A percentile compares a stretch with the other conserved stretches of the same genome.
phyloP scores from a whole-genome alignment of 2,113 vertebrate species.

The Gavia stellata region DNA sequence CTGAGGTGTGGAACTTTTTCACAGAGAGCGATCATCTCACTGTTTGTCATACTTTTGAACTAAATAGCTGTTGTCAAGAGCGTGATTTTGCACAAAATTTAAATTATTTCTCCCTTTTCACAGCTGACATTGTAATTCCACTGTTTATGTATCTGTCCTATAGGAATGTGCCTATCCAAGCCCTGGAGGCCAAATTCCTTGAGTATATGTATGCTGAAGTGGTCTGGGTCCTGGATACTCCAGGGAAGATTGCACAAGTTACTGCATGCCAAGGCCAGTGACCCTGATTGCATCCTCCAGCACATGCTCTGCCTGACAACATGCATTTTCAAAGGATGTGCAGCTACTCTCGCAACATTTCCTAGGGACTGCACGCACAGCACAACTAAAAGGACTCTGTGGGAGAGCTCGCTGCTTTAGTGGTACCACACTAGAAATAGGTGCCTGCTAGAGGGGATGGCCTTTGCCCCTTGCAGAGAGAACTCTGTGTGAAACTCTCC shows the following conservation, averaged over 20 bases:
- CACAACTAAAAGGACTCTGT: background rate
- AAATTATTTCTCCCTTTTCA: background rate
- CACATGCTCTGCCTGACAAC: background rate
- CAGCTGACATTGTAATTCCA: background rate
- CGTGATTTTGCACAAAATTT: background rate
- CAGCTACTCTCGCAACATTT: background rate
- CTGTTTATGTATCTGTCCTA: background rate
- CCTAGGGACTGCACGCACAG: background rate
- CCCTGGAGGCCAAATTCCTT: background rate
- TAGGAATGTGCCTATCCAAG: background rate
- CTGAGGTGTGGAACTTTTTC: background rate
- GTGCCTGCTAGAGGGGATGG: background rate
- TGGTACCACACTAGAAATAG: background rate
- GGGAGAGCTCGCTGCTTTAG: background rate
- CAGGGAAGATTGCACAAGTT: background rate
- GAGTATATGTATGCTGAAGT: background rate
- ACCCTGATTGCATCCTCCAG: background rate
- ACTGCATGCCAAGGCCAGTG: background rate
- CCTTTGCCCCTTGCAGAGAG: background rate
- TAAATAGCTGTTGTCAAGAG: background rate
- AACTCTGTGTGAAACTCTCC: background rate
- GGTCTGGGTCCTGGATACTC: background rate
- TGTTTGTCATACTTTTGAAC: background rate
- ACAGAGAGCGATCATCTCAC: background rate
- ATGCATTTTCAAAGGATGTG: background rate